Percentiles rank a stretch among this genome's conserved stretches.
phyloP scores from a whole-genome alignment of 2,113 vertebrate species.

The Alectura lathami region DNA sequence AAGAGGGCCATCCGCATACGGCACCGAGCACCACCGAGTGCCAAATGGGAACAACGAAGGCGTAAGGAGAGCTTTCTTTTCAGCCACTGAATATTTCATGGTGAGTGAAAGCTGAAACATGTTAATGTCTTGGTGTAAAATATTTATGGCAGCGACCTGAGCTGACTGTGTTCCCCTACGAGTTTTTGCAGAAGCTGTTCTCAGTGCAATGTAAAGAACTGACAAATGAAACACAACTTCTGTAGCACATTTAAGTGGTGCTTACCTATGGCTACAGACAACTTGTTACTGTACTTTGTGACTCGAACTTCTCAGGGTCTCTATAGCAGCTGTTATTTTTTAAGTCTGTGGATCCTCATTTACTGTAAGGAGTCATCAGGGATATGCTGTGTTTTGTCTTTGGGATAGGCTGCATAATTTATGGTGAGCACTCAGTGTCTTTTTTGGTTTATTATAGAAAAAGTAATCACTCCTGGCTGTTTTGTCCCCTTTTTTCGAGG shows the following conservation, averaged over 20 bases:
- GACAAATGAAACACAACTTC: rapidly evolving
- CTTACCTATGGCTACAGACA: rapidly evolving
- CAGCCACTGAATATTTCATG: constrained; percentile 60
- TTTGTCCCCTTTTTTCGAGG: neutral
- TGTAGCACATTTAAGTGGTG: neutral
- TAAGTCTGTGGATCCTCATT: rapidly evolving
- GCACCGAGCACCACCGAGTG: rapidly evolving
- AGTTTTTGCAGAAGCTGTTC: neutral
- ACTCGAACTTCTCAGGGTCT: neutral
- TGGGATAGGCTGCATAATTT: neutral
- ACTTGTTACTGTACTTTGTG: neutral
- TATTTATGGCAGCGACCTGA: constrained; percentile 23
- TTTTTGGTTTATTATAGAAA: rapidly evolving
- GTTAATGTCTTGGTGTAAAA: neutral
- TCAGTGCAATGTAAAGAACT: rapidly evolving
- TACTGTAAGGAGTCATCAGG: rapidly evolving
- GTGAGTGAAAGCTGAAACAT: neutral
- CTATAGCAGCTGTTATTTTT: rapidly evolving
- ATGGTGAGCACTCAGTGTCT: rapidly evolving
- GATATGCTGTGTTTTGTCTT: neutral
- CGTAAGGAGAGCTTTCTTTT: neutral
- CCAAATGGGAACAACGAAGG: rapidly evolving
- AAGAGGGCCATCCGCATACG: neutral
- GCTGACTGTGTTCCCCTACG: neutral
- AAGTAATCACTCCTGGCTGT: rapidly evolving